These are phyloP conservation scores for Tholera decimalis DNA, from an alignment of 2,888 invertebrate genomes.

Conservation along the genomic window DNA sequence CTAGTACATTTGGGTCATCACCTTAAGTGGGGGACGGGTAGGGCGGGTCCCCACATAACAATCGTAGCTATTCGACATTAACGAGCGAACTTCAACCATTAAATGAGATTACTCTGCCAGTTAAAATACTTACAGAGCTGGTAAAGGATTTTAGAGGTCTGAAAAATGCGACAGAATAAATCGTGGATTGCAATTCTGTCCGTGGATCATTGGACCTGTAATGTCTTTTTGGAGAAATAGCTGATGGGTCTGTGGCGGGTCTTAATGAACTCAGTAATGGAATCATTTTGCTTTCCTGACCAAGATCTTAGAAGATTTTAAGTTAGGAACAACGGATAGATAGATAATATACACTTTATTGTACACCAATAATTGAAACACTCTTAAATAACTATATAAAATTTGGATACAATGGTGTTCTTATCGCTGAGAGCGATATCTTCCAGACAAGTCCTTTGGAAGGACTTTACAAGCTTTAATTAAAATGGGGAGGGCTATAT, in stretches of 20 bases:
- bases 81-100: conserved; percentile 83
- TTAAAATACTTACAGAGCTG: conserved; percentile 72
- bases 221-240: neutral
- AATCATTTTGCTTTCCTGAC: neutral
- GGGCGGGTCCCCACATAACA: conserved; percentile 76
- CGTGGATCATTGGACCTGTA: conserved; percentile 28
- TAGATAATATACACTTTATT: too few relatives aligned
- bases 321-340: neutral
- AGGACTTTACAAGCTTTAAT: too few relatives aligned
- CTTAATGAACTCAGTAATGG: neutral
- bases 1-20: conserved; percentile 31
- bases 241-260: neutral
- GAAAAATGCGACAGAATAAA: conserved; percentile 60
- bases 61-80: conserved; percentile 83
- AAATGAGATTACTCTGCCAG: conserved; percentile 79
- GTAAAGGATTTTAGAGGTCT: conserved; percentile 65
- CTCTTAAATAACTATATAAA: too few relatives aligned
- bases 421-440: too few relatives aligned
- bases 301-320: neutral
- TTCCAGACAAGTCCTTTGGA: too few relatives aligned
- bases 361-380: too few relatives aligned
- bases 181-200: conserved; percentile 47
- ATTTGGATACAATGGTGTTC: too few relatives aligned
- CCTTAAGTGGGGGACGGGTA: conserved; percentile 46
- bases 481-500: too few relatives aligned